Evolutionary conservation across 2,797 vertebrate genomes (phyloP), one percentile per base, ranked within the genome.

Genomic region (Thripadectes ignobilis): DNA sequence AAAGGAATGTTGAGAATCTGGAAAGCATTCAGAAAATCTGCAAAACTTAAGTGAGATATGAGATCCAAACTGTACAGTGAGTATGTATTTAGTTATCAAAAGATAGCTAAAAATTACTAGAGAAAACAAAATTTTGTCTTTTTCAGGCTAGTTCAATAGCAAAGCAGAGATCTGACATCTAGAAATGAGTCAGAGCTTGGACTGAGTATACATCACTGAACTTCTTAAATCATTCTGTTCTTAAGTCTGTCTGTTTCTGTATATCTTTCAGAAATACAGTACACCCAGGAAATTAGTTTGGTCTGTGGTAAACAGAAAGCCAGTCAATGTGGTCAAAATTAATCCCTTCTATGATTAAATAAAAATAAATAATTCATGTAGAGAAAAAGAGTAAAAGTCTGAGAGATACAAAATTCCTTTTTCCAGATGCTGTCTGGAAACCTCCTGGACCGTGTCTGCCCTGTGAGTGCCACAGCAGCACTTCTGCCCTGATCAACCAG

Each of bases 281-380:
- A 54, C 8, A 36, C 15, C 20, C 30, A 41, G 24, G 13, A 49
- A 81, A 51, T 14, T 6, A 43, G 5, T 54, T 89, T 66, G 9
- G 19, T 45, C 39, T 83, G 23, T 39, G 13, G 19, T 27, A 79
- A 87, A 58, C 8, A 82, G 38, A 61, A 82, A 84, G 8, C 9
- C 30, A n/a, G 32, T 10, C 10, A 14, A 12, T n/a, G 43, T 32
- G n/a, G 32, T 76, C 39, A 69, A 72, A 86, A 78, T 4, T 5
- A 13, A 58, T 86, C 29, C 27, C 13, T 87, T 46, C 36, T 57
- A 2, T 18, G 22, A n/a, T 52, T 24, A 1, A 51, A 68, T 46
- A 27, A 63, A 49, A 49, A 23, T 17, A 14, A 8, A 22, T 12
- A 1, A 54, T n/a, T 72, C 3, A 29, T 2, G 0, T 29, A 41